A percentile compares a stretch with the other conserved stretches of the same genome.
These are phyloP conservation scores for Forbesichthys agassizii DNA, from an alignment of 2,113 vertebrate species.

Conservation along the genomic window DNA sequence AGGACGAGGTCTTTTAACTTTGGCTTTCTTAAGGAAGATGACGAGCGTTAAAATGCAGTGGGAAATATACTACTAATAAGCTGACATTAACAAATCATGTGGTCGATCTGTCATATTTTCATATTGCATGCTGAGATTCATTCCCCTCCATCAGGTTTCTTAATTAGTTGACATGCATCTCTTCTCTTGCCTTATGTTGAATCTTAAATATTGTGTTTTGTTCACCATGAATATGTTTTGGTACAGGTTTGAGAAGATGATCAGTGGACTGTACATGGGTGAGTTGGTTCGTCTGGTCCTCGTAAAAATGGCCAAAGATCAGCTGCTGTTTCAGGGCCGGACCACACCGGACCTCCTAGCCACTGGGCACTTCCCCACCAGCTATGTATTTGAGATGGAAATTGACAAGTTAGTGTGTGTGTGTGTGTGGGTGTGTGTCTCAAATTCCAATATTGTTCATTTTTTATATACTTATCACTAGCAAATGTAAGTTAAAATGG, in stretches of 20 bases:
- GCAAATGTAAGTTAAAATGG: too few species aligned
- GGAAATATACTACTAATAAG: too few species aligned
- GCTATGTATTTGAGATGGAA: slow-evolving; percentile 87
- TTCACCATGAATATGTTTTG: background rate
- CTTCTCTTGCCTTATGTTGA: too few species aligned
- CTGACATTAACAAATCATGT: too few species aligned
- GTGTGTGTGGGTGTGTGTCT: background rate
- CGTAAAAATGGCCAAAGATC: slow-evolving; percentile 92
- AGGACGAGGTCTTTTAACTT: too few species aligned
- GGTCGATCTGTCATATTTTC: too few species aligned
- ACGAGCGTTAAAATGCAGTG: too few species aligned
- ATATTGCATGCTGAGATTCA: too few species aligned
- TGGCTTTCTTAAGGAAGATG: too few species aligned
- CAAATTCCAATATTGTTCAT: background rate
- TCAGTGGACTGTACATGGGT: slow-evolving; percentile 97
- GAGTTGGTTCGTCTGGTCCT: slow-evolving; percentile 94
- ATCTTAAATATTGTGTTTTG: too few species aligned
- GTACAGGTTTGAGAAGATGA: slow-evolving; percentile 98
- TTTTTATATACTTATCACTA: background rate
- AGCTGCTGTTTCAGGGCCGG: slow-evolving; percentile 84
- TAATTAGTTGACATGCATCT: too few species aligned
- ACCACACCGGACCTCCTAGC: slow-evolving; percentile 82
- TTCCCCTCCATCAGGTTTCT: too few species aligned
- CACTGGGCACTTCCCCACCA: slow-evolving; percentile 85
- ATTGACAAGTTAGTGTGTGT: slow-evolving; percentile 72